These are phyloP conservation scores for Misgurnus anguillicaudatus DNA, from an alignment of 2,113 vertebrate species.

Conservation along the genomic window DNA sequence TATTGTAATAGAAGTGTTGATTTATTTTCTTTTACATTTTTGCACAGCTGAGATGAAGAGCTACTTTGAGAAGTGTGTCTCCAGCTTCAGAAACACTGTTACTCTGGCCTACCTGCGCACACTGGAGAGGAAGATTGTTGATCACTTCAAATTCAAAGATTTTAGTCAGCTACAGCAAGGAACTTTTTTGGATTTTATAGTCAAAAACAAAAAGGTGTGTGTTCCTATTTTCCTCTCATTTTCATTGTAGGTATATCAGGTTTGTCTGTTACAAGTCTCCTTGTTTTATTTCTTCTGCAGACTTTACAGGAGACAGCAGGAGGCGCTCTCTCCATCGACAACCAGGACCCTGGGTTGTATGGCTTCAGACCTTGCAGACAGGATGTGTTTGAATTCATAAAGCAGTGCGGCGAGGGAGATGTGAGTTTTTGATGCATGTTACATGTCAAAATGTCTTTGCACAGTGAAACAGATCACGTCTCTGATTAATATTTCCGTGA, in stretches of 20 bases:
- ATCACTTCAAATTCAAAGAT: constrained; percentile 70
- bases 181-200: constrained; percentile 75
- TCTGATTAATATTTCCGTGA: neutral
- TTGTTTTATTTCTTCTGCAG: constrained; percentile 57
- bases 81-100: constrained; percentile 55
- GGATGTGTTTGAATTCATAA: constrained; percentile 79
- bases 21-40: too few relatives aligned
- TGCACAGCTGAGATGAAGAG: constrained; percentile 68
- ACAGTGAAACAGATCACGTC: neutral
- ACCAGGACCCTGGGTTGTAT: constrained; percentile 42
- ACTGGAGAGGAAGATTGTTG: constrained; percentile 70
- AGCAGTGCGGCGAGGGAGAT: constrained; percentile 71
- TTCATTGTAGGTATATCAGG: neutral
- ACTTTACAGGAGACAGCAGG: constrained; percentile 73
- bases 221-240: neutral
- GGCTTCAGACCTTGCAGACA: constrained; percentile 74
- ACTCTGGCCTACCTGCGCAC: constrained; percentile 64
- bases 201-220: constrained; percentile 66
- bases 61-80: constrained; percentile 66
- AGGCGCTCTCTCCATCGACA: constrained; percentile 60
- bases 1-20: too few relatives aligned
- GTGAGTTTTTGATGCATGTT: constrained; percentile 39
- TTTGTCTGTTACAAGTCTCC: neutral
- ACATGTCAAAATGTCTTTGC: neutral
- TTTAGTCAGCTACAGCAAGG: constrained; percentile 72